phyloP scores from a whole-genome alignment of 2,113 vertebrate species.

The Bufo gargarizans region DNA sequence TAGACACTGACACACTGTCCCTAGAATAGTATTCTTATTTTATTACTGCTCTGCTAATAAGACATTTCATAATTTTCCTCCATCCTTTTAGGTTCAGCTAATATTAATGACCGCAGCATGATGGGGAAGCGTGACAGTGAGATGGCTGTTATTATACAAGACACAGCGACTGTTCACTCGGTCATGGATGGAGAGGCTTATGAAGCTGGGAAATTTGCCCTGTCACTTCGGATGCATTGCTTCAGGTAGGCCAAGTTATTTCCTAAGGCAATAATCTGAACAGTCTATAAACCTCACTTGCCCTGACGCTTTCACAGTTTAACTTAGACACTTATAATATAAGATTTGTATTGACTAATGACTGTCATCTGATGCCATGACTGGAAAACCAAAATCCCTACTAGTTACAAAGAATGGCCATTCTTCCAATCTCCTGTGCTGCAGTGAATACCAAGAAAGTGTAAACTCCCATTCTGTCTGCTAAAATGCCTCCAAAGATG shows the following conservation, averaged over 20 bases:
- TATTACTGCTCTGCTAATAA: constrained; percentile 39
- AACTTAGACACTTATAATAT: background rate
- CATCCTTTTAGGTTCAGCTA: constrained; percentile 85
- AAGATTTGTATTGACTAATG: constrained; percentile 6
- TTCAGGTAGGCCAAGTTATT: constrained; percentile 77
- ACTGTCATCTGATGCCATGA: background rate
- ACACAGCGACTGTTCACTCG: constrained; percentile 76
- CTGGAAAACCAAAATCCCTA: background rate
- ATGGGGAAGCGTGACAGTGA: constrained; percentile 97
- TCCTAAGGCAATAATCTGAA: constrained; percentile 1
- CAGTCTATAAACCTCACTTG: constrained; percentile 1
- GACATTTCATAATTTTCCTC: constrained; percentile 38
- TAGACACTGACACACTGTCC: background rate
- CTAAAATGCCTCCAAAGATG: background rate
- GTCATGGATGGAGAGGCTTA: constrained; percentile 87
- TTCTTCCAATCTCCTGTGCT: background rate
- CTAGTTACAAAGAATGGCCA: background rate
- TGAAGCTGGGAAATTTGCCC: constrained; percentile 80
- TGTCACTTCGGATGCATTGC: constrained; percentile 85
- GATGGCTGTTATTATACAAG: constrained; percentile 90
- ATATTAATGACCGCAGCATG: constrained; percentile 99
- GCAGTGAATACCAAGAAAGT: background rate
- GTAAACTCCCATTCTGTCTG: background rate
- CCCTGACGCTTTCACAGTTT: constrained; percentile 15
- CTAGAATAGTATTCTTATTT: background rate